Percentiles rank a stretch among this genome's conserved stretches.
Evolutionary conservation across 1,140 invertebrate genomes (phyloP).

Genomic region (Dufourea novaeangliae): DNA sequence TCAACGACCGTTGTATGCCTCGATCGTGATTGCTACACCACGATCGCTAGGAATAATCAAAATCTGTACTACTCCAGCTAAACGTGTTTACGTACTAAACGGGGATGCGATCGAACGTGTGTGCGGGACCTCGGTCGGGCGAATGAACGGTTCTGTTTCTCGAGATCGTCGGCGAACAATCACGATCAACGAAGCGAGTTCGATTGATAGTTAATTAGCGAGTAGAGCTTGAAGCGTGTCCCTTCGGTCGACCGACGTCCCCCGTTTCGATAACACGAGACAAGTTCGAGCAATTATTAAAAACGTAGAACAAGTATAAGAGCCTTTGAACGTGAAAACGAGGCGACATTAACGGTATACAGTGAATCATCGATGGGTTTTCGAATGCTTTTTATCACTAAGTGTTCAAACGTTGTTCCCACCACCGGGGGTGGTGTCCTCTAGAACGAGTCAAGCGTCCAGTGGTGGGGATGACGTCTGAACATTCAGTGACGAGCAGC

Average conservation of each 20-base stretch:
- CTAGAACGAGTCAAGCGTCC: no score
- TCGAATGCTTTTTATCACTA: no score
- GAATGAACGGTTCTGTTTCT: no score
- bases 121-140: slow-evolving; percentile 7
- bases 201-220: no score
- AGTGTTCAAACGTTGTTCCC: no score
- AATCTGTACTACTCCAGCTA: slow-evolving; percentile 51
- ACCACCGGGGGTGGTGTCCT: no score
- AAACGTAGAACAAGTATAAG: slow-evolving; percentile 41
- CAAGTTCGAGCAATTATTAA: slow-evolving; percentile 11
- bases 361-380: no score
- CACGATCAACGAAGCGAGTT: no score
- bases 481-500: no score
- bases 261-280: slow-evolving; percentile 12
- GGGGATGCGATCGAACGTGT: slow-evolving; percentile 23
- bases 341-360: slow-evolving; percentile 41
- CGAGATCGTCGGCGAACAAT: no score
- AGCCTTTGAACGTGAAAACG: slow-evolving; percentile 18
- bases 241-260: slow-evolving; percentile 10
- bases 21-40: slow-evolving; percentile 43
- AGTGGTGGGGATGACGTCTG: no score
- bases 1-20: slow-evolving; percentile 20
- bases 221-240: no score
- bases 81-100: slow-evolving; percentile 15
- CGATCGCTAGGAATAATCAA: slow-evolving; percentile 35